Evolutionary conservation across 2,797 vertebrate genomes (phyloP).

Genomic region (Chiloscyllium punctatum): DNA sequence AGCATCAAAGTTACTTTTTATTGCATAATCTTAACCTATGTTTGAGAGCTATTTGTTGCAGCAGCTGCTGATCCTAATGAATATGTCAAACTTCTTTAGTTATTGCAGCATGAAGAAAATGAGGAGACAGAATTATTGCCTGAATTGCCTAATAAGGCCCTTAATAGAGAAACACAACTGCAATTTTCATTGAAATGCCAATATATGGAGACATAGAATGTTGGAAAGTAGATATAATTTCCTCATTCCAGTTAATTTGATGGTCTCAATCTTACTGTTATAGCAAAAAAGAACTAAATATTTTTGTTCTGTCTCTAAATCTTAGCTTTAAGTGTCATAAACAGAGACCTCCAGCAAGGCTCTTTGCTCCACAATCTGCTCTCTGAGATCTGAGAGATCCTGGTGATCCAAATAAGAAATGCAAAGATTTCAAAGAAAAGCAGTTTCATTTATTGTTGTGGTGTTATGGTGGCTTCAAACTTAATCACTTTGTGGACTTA

Average conservation of each 20-base stretch:
- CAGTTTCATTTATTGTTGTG: neutral
- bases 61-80: neutral
- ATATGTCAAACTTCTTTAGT: neutral
- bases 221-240: neutral
- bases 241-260: neutral
- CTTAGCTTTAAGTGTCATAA: neutral
- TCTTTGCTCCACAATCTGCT: neutral
- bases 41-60: neutral
- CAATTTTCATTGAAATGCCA: neutral
- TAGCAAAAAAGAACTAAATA: neutral
- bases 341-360: neutral
- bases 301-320: neutral
- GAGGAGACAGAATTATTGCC: neutral
- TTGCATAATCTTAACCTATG: neutral
- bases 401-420: neutral
- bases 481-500: too few species aligned
- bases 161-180: neutral
- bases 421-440: conserved; percentile 4
- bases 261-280: neutral
- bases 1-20: too few species aligned
- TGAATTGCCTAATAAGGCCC: neutral
- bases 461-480: too few species aligned
- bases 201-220: neutral
- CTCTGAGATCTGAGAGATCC: neutral
- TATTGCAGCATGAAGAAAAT: neutral